Conservation (phyloP, 2,113 vertebrate species). For the Etheostoma spectabile region DNA sequence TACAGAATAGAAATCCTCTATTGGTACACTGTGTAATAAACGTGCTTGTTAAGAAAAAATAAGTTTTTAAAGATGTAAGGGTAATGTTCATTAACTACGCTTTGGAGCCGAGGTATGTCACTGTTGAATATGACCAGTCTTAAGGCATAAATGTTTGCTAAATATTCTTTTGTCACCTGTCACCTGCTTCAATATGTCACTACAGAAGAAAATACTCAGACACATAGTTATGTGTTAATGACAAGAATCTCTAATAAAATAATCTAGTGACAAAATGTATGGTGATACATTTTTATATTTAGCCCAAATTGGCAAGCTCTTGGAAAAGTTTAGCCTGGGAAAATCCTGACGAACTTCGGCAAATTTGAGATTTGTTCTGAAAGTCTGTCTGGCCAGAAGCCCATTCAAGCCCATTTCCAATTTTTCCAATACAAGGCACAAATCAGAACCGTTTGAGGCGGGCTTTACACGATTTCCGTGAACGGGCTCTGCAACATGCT, state of each 20-base stretch:
- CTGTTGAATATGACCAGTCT: conserved; percentile 24
- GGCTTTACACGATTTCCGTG: too few relatives aligned
- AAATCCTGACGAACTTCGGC: too few relatives aligned
- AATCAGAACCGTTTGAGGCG: too few relatives aligned
- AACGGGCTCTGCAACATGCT: too few relatives aligned
- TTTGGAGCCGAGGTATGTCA: conserved; percentile 26
- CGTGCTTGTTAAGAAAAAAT: neutral
- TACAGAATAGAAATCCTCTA: conserved; percentile 23
- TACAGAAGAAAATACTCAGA: conserved; percentile 31
- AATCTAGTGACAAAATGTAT: too few relatives aligned
- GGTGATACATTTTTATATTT: neutral
- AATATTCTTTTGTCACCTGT: conserved; percentile 16
- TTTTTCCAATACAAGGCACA: too few relatives aligned
- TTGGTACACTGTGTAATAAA: conserved; percentile 9
- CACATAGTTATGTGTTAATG: conserved; percentile 1
- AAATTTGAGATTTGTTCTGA: too few relatives aligned
- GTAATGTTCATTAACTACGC: neutral
- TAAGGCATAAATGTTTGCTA: conserved; percentile 56
- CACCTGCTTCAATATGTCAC: conserved; percentile 20
- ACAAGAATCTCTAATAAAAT: neutral
- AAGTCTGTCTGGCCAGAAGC: too few relatives aligned
- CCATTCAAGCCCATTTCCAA: too few relatives aligned
- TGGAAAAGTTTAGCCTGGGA: neutral
- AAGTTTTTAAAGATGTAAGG: neutral
- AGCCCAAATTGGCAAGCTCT: neutral